phyloP scores from a whole-genome alignment of 2,888 invertebrate species.

The Coecobrya sp. region DNA sequence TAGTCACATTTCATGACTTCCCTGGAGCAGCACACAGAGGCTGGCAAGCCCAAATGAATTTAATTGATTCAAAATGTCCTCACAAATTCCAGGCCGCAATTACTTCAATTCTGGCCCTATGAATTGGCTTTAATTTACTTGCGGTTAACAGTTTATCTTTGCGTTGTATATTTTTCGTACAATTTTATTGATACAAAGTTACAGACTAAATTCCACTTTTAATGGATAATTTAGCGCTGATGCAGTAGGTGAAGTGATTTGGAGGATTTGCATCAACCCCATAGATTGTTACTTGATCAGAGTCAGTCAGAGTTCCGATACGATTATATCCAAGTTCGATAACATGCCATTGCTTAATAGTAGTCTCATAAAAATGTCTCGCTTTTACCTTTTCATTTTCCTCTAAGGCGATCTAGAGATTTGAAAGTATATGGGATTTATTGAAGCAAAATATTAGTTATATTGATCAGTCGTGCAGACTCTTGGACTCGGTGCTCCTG shows the following conservation, averaged over 20 bases:
- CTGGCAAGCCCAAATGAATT: constrained; percentile 30
- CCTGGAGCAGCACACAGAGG: not conserved
- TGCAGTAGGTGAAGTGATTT: not conserved
- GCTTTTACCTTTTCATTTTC: not conserved
- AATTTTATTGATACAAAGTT: no score
- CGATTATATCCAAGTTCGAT: no score
- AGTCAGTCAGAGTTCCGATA: no score
- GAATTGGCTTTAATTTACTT: not conserved
- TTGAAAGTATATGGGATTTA: not conserved
- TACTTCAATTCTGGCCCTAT: constrained; percentile 6
- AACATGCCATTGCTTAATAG: no score
- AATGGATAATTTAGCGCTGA: not conserved
- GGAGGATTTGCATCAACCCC: not conserved
- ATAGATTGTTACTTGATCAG: no score
- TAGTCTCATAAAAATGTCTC: not conserved
- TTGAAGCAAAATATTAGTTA: constrained; percentile 22
- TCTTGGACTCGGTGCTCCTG: not conserved
- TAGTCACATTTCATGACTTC: not conserved
- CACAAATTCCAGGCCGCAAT: constrained; percentile 54
- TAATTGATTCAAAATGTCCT: constrained; percentile 70
- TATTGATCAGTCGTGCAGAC: constrained; percentile 2
- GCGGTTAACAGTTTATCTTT: not conserved
- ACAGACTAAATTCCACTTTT: no score
- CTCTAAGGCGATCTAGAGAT: not conserved
- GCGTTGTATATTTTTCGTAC: no score